Conservation (phyloP, 1,140 invertebrate genomes). For the Mamestra configurata region DNA sequence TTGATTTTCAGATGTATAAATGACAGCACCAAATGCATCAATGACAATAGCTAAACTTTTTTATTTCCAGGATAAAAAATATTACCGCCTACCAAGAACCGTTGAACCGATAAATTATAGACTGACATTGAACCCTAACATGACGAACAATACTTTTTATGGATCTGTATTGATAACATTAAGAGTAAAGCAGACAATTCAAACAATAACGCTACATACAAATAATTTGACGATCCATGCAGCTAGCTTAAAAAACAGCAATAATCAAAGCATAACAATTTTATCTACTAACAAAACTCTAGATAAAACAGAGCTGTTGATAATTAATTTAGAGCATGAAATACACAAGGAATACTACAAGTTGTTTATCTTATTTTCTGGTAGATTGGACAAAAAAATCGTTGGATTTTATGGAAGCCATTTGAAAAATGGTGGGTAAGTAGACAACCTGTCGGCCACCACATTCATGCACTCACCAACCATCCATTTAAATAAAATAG, state of each 20-base stretch:
- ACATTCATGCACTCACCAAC: neutral
- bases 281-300: conserved; percentile 46
- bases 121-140: conserved; percentile 70
- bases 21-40: neutral
- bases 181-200: conserved; percentile 62
- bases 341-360: conserved; percentile 61
- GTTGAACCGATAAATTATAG: conserved; percentile 76
- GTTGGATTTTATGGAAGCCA: conserved; percentile 82
- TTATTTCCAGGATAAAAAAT: conserved; percentile 62
- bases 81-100: conserved; percentile 75
- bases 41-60: neutral
- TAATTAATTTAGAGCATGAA: conserved; percentile 63
- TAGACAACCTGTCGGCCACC: conserved; percentile 34
- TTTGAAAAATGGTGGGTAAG: conserved; percentile 77
- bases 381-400: conserved; percentile 74
- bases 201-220: conserved; percentile 71
- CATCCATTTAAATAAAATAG: too few species aligned
- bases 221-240: conserved; percentile 70
- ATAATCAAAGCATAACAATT: conserved; percentile 58
- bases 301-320: conserved; percentile 70
- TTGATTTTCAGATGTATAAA: too few species aligned
- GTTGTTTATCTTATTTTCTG: conserved; percentile 71
- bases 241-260: conserved; percentile 56
- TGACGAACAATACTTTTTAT: conserved; percentile 70
- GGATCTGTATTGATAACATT: conserved; percentile 72